Percentiles rank a stretch among this genome's conserved stretches.
Conservation (phyloP, 2,888 invertebrate genomes). For the Apamea sordens region DNA sequence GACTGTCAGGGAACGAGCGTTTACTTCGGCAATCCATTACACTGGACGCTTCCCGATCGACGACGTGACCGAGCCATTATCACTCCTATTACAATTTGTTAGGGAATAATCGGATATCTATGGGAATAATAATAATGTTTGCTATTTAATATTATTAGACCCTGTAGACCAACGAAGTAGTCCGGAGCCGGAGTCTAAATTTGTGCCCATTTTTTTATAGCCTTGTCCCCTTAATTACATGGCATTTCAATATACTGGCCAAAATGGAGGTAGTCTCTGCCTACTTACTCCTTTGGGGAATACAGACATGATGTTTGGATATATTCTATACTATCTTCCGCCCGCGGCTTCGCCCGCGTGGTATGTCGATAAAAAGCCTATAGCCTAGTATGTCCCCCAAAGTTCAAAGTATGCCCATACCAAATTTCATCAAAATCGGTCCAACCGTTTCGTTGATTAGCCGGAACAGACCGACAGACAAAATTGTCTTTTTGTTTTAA, state of each 20-base stretch:
- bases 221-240: neutral
- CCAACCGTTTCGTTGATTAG: neutral
- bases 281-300: neutral
- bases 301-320: neutral
- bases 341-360: too few relatives aligned
- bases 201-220: neutral
- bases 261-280: neutral
- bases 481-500: too few relatives aligned
- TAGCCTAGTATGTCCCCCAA: too few relatives aligned
- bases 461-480: too few relatives aligned
- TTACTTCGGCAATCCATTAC: slow-evolving; percentile 50
- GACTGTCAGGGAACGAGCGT: slow-evolving; percentile 28
- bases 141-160: slow-evolving; percentile 9
- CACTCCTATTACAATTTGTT: slow-evolving; percentile 49
- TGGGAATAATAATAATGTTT: slow-evolving; percentile 17
- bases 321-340: neutral
- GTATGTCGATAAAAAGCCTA: too few relatives aligned
- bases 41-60: slow-evolving; percentile 50
- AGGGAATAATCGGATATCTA: too few relatives aligned
- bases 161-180: too few relatives aligned
- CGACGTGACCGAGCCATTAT: slow-evolving; percentile 58
- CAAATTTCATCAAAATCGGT: neutral
- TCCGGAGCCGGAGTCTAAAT: neutral
- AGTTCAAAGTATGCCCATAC: neutral
- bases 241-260: neutral